These are phyloP conservation scores for Cnemophilus loriae DNA, from an alignment of 2,113 vertebrate species.

Conservation along the genomic window DNA sequence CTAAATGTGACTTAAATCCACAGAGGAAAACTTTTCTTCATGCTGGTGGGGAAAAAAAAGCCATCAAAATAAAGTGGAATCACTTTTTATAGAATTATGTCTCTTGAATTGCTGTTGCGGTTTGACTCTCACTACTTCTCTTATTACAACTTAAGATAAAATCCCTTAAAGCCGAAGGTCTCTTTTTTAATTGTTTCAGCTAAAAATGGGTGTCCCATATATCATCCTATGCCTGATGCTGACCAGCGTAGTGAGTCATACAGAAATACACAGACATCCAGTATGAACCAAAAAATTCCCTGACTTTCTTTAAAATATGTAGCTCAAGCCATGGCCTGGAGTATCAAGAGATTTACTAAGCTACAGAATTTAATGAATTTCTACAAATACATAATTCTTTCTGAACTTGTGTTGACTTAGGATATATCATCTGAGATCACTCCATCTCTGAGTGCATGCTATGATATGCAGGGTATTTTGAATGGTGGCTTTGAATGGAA, in stretches of 20 bases:
- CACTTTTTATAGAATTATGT: neutral
- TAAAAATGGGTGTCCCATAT: neutral
- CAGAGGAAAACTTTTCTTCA: neutral
- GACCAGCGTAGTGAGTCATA: neutral
- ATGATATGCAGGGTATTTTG: neutral
- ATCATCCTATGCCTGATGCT: neutral
- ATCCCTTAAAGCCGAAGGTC: neutral
- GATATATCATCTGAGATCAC: neutral
- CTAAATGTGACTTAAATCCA: conserved; percentile 13
- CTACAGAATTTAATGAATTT: neutral
- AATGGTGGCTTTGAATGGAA: neutral
- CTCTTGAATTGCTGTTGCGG: neutral
- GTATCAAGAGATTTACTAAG: neutral
- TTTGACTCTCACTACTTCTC: neutral
- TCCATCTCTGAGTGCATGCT: neutral
- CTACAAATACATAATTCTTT: neutral
- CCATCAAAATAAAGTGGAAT: neutral
- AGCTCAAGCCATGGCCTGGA: neutral
- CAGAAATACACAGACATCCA: neutral
- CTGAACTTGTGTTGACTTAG: neutral
- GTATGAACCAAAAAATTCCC: neutral
- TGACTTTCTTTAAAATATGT: neutral
- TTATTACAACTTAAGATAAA: neutral
- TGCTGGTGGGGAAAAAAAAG: neutral
- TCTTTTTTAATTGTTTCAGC: neutral